Evolutionary conservation across 2,113 vertebrate species (phyloP).

Genomic region (Galemys pyrenaicus): DNA sequence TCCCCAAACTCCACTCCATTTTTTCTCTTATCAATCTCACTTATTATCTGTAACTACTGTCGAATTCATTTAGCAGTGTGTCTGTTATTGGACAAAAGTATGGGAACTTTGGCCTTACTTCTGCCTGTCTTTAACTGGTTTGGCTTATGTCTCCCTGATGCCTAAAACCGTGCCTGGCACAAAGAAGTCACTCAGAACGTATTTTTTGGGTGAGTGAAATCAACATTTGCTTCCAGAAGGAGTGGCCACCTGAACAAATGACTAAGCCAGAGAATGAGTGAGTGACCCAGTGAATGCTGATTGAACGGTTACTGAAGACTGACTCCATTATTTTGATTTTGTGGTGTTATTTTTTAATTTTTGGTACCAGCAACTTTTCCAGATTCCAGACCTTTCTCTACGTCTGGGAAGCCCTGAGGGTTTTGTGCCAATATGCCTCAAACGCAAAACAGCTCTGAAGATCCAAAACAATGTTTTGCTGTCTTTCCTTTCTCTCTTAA

Average conservation of each 20-base stretch:
- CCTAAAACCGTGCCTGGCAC: background rate
- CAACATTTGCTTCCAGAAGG: background rate
- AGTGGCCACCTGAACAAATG: background rate
- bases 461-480: background rate
- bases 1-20: background rate
- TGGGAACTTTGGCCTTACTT: background rate
- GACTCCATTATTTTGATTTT: background rate
- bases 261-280: background rate
- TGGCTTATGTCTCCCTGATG: background rate
- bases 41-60: background rate
- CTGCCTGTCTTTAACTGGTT: background rate
- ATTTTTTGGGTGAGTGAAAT: constrained; percentile 7
- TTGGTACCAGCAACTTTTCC: background rate
- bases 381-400: background rate
- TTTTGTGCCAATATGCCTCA: background rate
- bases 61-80: background rate
- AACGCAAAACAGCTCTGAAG: background rate
- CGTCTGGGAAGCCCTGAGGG: background rate
- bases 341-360: background rate
- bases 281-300: background rate
- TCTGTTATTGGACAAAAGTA: background rate
- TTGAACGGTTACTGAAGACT: background rate
- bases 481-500: constrained; percentile 40
- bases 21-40: background rate
- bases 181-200: background rate